Evolutionary conservation across 2,888 invertebrate species (phyloP).

Genomic region (Stenodema calcarata): DNA sequence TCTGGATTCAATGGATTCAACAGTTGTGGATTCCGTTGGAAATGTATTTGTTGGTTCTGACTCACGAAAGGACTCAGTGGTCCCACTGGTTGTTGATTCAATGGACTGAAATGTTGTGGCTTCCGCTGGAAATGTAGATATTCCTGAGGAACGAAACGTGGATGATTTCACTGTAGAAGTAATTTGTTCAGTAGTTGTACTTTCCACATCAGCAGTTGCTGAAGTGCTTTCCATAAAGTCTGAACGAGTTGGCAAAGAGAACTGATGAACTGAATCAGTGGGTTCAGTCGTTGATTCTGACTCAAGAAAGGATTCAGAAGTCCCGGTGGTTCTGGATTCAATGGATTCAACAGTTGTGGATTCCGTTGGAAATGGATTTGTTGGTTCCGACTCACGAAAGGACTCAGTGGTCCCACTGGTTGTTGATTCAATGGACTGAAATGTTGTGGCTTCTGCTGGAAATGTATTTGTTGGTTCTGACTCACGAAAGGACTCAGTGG

Average conservation of each 20-base stretch:
- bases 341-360: not conserved
- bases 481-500: not conserved
- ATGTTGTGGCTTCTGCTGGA: not conserved
- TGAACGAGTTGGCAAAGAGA: not conserved
- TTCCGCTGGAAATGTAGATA: not conserved
- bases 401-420: not conserved
- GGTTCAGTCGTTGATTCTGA: not conserved
- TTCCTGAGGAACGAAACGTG: not conserved
- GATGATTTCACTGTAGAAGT: not conserved
- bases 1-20: not conserved
- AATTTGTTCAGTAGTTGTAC: constrained; percentile 7
- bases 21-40: not conserved
- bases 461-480: not conserved
- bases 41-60: not conserved
- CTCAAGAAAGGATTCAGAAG: not conserved
- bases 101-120: not conserved
- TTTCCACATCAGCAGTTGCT: not conserved
- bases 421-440: not conserved
- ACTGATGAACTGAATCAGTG: not conserved
- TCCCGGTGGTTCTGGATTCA: not conserved
- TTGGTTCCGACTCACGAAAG: not conserved
- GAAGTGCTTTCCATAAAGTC: not conserved
- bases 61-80: not conserved
- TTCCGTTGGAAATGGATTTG: not conserved
- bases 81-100: not conserved